Evolutionary conservation across 2,113 vertebrate species (phyloP), one percentile per base, ranked within the genome.

Genomic region (Stegastes partitus): DNA sequence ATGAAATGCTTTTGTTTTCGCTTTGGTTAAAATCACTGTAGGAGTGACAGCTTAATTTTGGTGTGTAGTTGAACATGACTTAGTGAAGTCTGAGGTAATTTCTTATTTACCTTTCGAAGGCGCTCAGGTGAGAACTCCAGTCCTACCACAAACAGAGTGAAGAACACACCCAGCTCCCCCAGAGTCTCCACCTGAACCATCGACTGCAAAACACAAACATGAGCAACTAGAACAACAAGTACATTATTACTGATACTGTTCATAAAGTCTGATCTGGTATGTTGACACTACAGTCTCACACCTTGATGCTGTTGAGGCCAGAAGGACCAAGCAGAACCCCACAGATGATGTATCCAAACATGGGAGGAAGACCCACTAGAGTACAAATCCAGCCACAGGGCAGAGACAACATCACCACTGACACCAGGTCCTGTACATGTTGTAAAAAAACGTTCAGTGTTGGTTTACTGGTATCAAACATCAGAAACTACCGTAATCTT

Each of bases 141-240:
- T 61, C 98, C 98, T 49, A 99, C 98, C 49, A 99, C 93, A 86
- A 99, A 99, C n/a, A 99, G 94, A n/a, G 97, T 99, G 81, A 99
- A 99, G 93, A 99, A 99, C 11, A 99, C 98, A 5, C 98, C 98
- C 77, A 99, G 92, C 76, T 99, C 97, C 81, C 97, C 98, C 54
- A 99, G 84, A 0, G 97, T 99, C 87, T 99, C 97, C 91, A 99
- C 97, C 92, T 99, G 98, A 16, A 99, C 98, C 93, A 99, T 96
- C 34, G 98, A 99, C 98, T 99, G 91, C 18, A 49, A 70, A 2
- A 78, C 37, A 58, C 2, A 34, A 5, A 42, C n/a, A 42, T 56
- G 16, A 79, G 45, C 8, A 55, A 10, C 5, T 0, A 53, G 15
- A 15, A 49, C 14, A 22, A 4, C 26, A 11, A 44, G 18, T 22